These are phyloP conservation scores for Diorhabda elongata DNA, from an alignment of 1,140 invertebrate genomes.

Conservation along the genomic window DNA sequence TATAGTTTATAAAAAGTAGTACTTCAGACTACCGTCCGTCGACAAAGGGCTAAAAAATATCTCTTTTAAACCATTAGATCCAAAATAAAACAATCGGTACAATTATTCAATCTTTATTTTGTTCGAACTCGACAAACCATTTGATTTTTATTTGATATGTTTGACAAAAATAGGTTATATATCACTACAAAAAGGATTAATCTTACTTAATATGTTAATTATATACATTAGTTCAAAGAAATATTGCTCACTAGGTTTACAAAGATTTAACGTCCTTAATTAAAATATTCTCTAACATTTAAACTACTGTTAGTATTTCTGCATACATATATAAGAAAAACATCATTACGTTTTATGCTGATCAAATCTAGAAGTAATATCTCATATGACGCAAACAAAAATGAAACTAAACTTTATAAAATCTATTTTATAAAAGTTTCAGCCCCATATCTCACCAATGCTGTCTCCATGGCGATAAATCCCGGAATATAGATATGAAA, in stretches of 20 bases:
- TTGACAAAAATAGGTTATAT: constrained; percentile 20
- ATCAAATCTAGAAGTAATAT: background rate
- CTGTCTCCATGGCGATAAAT: no score
- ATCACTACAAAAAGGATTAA: constrained; percentile 12
- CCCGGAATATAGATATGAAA: no score
- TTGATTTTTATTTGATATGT: constrained; percentile 10
- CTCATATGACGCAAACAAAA: background rate
- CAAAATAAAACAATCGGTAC: background rate
- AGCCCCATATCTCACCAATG: no score
- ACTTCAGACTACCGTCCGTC: no score
- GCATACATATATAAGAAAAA: constrained; percentile 3
- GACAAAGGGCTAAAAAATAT: no score
- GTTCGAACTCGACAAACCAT: constrained; percentile 13
- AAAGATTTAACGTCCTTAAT: background rate
- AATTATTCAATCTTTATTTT: constrained; percentile 14
- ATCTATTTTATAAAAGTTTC: no score
- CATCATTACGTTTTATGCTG: constrained; percentile 3
- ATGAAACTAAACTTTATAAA: no score
- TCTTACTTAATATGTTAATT: constrained; percentile 4
- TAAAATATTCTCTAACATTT: constrained; percentile 5
- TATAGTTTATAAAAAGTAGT: no score
- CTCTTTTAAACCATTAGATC: no score
- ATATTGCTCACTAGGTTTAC: constrained; percentile 9
- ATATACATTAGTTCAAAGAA: constrained; percentile 17
- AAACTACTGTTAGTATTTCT: constrained; percentile 6